Evolutionary conservation across 2,888 invertebrate genomes (phyloP).

Genomic region (Petrolisthes cinctipes): DNA sequence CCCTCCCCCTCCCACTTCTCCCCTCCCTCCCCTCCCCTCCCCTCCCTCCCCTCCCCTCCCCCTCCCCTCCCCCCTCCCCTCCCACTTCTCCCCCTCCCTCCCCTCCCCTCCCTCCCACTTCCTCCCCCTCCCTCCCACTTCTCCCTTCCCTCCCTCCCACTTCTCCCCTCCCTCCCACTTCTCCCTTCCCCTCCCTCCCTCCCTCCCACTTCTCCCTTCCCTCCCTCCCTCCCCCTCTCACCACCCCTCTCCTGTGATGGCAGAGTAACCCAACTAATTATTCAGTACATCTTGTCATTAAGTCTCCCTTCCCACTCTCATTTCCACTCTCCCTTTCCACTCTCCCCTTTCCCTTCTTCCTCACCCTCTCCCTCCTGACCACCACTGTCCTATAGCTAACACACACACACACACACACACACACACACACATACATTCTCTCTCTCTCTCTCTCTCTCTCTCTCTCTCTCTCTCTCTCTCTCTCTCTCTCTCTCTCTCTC

Average conservation of each 20-base stretch:
- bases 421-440: background rate
- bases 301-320: background rate
- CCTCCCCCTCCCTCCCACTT: background rate
- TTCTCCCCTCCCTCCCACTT: background rate
- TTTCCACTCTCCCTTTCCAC: constrained; percentile 32
- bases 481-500: constrained; percentile 42
- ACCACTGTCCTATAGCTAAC: background rate
- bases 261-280: no score
- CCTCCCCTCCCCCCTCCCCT: background rate
- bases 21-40: background rate
- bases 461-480: constrained; percentile 64
- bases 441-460: constrained; percentile 61
- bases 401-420: background rate
- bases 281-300: no score
- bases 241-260: background rate
- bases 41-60: background rate
- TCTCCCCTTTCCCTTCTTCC: background rate
- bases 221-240: background rate
- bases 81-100: background rate
- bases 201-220: background rate
- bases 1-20: background rate
- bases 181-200: background rate
- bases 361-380: background rate
- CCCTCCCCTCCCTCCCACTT: background rate
- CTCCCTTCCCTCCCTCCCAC: background rate